phyloP scores from a whole-genome alignment of 2,888 invertebrate species.

The Thereva unica region DNA sequence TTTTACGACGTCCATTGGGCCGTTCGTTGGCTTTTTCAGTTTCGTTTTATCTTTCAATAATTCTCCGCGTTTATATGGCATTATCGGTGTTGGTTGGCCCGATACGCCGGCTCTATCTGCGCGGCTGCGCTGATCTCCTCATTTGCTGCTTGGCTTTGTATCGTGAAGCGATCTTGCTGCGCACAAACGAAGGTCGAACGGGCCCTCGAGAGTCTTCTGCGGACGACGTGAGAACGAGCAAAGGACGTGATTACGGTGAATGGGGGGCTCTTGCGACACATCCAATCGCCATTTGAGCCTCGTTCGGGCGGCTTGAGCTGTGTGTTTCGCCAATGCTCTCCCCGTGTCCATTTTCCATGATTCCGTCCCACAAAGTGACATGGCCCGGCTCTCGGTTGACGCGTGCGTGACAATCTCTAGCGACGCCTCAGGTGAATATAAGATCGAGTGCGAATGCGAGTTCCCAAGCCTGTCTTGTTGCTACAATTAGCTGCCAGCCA shows the following conservation, averaged over 20 bases:
- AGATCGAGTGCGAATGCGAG: conserved; percentile 2
- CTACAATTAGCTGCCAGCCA: conserved; percentile 19
- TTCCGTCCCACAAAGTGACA: conserved; percentile 16
- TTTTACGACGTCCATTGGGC: conserved; percentile 30
- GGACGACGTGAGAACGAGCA: conserved; percentile 30
- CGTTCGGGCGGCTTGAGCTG: neutral
- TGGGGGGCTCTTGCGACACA: conserved; percentile 25
- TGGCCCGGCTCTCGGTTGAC: conserved; percentile 35
- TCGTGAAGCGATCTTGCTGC: neutral
- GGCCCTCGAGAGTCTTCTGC: conserved; percentile 21
- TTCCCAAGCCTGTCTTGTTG: conserved; percentile 24
- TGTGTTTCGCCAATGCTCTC: conserved; percentile 24
- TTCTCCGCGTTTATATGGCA: conserved; percentile 32
- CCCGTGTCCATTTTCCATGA: conserved; percentile 2
- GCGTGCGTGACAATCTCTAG: conserved; percentile 41
- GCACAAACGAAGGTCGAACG: conserved; percentile 19
- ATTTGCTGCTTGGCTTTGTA: neutral
- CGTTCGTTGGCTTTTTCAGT: conserved; percentile 17
- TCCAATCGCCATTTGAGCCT: conserved; percentile 30
- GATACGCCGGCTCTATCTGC: conserved; percentile 1
- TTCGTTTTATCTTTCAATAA: conserved; percentile 32
- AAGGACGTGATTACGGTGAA: conserved; percentile 26
- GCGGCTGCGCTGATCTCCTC: neutral
- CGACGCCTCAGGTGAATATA: conserved; percentile 39
- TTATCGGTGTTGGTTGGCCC: conserved; percentile 19